Evolutionary conservation across 2,113 vertebrate genomes (phyloP), one percentile per base, ranked within the genome.

Genomic region (Morone chrysops): DNA sequence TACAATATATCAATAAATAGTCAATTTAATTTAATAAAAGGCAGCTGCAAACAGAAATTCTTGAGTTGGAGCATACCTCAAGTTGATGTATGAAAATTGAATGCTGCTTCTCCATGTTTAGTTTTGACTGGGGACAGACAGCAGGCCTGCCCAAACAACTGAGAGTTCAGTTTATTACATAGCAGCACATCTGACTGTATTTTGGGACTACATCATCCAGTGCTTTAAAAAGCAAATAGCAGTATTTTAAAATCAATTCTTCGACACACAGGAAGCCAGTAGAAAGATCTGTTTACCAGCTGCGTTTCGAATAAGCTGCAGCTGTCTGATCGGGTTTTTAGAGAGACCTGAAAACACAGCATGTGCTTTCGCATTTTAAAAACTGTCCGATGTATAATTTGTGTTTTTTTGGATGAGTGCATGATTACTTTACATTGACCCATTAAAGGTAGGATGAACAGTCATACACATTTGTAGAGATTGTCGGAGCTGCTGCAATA

Each of bases 211-310:
- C 76, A 76, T n/a, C 61, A 73, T 74, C 70, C 41, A 72, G 20
- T 72, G 13, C 47, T 66, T 74, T 25, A 69, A 38, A 74, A 70
- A 76, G 78, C 7, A 31, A 53, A 41, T 5, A 43, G 18, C 16
- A 9, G 72, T 36, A 16, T 84, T 75, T 75, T 56, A 18, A 74
- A 86, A 66, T 73, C 67, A 66, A 57, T 56, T 67, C 40, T 82
- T 16, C 50, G 54, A 78, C 41, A 65, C n/a, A 66, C 57, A 77
- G 51, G 38, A 83, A 74, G 31, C 38, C 43, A 25, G 67, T 66
- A 59, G 18, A 75, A 72, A 63, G 45, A 65, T 45, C 13, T 61
- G 57, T 65, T 62, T 17, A 60, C 22, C 71, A 67, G 51, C 20
- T 59, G 36, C 1, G 0, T 45, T 76, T 73, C 63, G 25, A 79